Evolutionary conservation across 2,888 invertebrate species (phyloP), one percentile per base, ranked within the genome.

Genomic region (Apoda limacodes): DNA sequence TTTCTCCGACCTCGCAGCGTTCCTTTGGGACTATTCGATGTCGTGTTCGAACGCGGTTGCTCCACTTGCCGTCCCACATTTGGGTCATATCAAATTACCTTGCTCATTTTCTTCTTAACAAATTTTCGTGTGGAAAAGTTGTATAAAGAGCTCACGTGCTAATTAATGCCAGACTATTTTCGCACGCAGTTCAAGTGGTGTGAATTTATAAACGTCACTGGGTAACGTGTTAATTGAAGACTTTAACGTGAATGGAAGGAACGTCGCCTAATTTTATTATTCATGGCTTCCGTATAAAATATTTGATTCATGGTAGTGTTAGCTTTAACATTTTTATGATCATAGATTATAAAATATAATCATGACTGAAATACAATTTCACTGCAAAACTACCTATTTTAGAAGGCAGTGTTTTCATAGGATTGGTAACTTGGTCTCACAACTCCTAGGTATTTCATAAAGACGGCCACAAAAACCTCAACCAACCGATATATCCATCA

Each of bases 71-170:
- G 47, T 49, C n/a, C n/a, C 48, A 60, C 62, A 74, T 70, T 67
- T 70, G 60, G 74, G 72, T 72, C 74, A 72, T 60, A 48, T 50
- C 52, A 52, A 65, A 66, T 71, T 64, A 64, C 24, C 58, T 60
- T 66, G 61, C 54, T 55, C 50, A 48, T 55, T n/a, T n/a, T n/a
- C n/a, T n/a, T n/a, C n/a, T n/a, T n/a, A n/a, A n/a, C n/a, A n/a
- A n/a, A n/a, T n/a, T n/a, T n/a, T n/a, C n/a, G n/a, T n/a, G n/a
- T n/a, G n/a, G n/a, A n/a, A n/a, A n/a, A n/a, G n/a, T n/a, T n/a
- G n/a, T n/a, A n/a, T n/a, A n/a, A n/a, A n/a, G 42, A 46, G 45
- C 45, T 49, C 43, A 27, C 47, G 52, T 54, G 57, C 49, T 66
- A 67, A 68, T 64, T 63, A 54, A 57, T 60, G 59, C 61, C 57